These are phyloP conservation scores for Polyommatus iphigenia DNA, from an alignment of 2,888 invertebrate genomes.

Conservation along the genomic window DNA sequence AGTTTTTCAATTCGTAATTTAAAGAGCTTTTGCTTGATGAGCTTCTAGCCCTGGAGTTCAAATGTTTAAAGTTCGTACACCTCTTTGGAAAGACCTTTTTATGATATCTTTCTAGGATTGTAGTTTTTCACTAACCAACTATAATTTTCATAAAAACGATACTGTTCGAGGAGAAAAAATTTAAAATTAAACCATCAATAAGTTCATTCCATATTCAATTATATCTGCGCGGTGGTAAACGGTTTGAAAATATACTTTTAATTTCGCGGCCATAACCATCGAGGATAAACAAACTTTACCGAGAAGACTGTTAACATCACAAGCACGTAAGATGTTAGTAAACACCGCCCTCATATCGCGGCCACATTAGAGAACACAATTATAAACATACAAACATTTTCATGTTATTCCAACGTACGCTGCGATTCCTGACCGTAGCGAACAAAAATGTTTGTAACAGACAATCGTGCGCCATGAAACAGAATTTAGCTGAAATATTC, in stretches of 20 bases:
- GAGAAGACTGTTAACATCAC: conserved; percentile 26
- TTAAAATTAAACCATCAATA: not conserved
- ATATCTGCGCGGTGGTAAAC: not conserved
- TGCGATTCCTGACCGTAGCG: not conserved
- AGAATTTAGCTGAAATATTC: not conserved
- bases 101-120: not conserved
- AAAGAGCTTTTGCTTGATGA: not conserved
- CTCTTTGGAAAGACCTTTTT: no score
- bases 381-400: conserved; percentile 26
- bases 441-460: not conserved
- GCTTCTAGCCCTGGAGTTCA: not conserved
- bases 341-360: conserved; percentile 29
- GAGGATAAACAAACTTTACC: conserved; percentile 27
- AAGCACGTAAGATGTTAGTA: conserved; percentile 28
- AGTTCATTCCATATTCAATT: not conserved
- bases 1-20: not conserved
- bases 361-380: conserved; percentile 28
- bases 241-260: conserved; percentile 20
- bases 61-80: no score
- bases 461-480: not conserved
- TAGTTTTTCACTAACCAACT: not conserved
- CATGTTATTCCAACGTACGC: conserved; percentile 12
- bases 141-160: not conserved
- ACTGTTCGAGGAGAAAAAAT: not conserved
- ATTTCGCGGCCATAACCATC: conserved; percentile 26